Conservation (phyloP, 2,113 vertebrate genomes). For the Dromas ardeola region DNA sequence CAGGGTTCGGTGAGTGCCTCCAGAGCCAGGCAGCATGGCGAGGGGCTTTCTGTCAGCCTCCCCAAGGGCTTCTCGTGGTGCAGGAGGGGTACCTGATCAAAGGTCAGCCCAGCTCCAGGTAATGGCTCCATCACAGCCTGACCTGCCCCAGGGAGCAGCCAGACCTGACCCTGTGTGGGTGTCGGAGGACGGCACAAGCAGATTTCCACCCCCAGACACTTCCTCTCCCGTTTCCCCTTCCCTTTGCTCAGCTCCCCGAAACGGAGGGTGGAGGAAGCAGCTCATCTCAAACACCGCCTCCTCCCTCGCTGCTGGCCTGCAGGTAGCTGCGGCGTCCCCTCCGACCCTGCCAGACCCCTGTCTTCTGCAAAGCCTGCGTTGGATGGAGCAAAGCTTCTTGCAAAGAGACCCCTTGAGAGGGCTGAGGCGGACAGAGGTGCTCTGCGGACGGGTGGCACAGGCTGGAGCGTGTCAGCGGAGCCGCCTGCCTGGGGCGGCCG, state of each 20-base stretch:
- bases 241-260: neutral
- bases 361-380: neutral
- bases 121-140: neutral
- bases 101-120: neutral
- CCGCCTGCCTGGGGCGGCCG: rapidly evolving
- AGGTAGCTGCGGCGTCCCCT: neutral
- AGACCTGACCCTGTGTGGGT: rapidly evolving
- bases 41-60: neutral
- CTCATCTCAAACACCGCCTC: neutral
- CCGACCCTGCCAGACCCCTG: neutral
- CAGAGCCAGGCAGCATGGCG: neutral
- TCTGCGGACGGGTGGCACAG: neutral
- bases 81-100: neutral
- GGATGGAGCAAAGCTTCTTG: neutral
- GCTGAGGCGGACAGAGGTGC: neutral
- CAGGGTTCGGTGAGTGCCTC: neutral
- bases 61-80: neutral
- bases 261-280: neutral
- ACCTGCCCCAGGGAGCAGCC: neutral
- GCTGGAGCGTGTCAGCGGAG: neutral
- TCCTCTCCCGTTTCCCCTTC: neutral
- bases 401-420: neutral
- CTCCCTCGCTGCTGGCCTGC: neutral
- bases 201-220: neutral
- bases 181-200: neutral